phyloP scores from a whole-genome alignment of 2,113 vertebrate genomes.

The Chauna torquata region DNA sequence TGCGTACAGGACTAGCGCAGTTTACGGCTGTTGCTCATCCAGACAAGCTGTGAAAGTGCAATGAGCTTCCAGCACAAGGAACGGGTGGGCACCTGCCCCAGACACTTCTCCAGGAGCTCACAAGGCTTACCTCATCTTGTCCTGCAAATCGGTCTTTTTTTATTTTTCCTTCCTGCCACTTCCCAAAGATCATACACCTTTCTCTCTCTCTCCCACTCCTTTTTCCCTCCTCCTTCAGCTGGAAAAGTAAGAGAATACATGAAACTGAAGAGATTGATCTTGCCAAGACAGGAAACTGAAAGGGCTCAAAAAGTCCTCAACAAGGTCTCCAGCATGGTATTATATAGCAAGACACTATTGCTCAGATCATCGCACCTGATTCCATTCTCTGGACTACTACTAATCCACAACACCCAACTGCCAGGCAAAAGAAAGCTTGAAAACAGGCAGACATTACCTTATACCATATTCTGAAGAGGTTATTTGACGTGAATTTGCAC shows the following conservation, averaged over 20 bases:
- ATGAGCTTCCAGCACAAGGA: neutral
- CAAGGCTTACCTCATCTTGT: neutral
- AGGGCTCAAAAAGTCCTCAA: neutral
- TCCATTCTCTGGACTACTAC: neutral
- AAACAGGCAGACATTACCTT: neutral
- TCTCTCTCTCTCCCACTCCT: neutral
- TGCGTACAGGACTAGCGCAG: neutral
- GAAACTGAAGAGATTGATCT: neutral
- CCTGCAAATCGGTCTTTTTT: neutral
- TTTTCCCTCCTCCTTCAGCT: neutral
- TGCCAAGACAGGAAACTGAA: neutral
- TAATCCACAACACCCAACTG: neutral
- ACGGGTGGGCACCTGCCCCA: neutral
- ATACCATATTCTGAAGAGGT: neutral
- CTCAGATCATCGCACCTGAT: no score
- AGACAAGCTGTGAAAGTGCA: neutral
- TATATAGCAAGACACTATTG: neutral
- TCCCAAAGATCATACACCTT: neutral
- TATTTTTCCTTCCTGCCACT: neutral
- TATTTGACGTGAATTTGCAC: neutral
- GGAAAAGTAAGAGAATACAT: neutral
- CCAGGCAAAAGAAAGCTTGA: neutral
- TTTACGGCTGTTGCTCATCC: neutral
- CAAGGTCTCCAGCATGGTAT: neutral
- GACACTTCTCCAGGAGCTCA: neutral